Percentiles rank a stretch among this genome's conserved stretches.
Conservation (phyloP, 37 sponge, comb jelly and placozoan species). For the Beroe forskalii region DNA sequence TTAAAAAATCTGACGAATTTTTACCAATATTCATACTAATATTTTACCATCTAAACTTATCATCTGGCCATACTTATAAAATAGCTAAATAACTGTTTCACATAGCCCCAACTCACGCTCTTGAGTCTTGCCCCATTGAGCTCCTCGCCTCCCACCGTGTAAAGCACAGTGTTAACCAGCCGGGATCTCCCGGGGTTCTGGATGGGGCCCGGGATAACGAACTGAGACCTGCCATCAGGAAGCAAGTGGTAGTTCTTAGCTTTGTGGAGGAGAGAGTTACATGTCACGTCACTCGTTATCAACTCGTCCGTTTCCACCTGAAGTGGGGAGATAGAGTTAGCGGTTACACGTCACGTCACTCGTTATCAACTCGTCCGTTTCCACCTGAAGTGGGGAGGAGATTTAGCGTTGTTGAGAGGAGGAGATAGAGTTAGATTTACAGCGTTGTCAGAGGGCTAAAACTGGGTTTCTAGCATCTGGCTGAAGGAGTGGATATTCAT, state of each 20-base stretch:
- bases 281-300: slow-evolving; percentile 54
- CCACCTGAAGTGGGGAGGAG: slow-evolving; percentile 18
- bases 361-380: slow-evolving; percentile 49
- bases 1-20: no score
- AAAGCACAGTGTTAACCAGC: slow-evolving; percentile 25
- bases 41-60: no score
- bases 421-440: no score
- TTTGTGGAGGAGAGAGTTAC: slow-evolving; percentile 61
- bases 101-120: slow-evolving; percentile 59
- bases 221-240: slow-evolving; percentile 42
- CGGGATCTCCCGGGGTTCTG: slow-evolving; percentile 34
- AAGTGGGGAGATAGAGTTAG: background rate
- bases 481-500: no score
- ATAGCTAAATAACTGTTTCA: no score
- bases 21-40: no score
- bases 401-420: no score
- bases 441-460: no score
- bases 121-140: slow-evolving; percentile 41
- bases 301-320: slow-evolving; percentile 61
- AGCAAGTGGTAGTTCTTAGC: slow-evolving; percentile 65
- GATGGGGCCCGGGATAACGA: slow-evolving; percentile 50
- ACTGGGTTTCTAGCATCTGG: no score
- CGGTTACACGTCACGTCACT: slow-evolving; percentile 52
- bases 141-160: slow-evolving; percentile 52
- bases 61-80: no score